Evolutionary conservation across 2,113 vertebrate genomes (phyloP).

Genomic region (Lepus timidus): DNA sequence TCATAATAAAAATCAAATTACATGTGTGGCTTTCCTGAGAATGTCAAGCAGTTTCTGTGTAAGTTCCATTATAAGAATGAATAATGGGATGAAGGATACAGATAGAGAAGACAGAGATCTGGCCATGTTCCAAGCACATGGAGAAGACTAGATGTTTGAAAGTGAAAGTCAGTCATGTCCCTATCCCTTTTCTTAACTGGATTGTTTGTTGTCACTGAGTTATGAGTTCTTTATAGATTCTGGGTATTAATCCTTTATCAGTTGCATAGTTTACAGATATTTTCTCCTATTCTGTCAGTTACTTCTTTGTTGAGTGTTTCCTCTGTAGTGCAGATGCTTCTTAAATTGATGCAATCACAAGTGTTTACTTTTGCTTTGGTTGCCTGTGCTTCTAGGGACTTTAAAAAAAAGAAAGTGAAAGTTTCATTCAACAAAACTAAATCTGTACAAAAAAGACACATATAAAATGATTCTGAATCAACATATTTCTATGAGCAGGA

Average conservation of each 20-base stretch:
- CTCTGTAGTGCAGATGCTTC: too few relatives aligned
- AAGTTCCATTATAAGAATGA: neutral
- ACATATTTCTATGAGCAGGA: neutral
- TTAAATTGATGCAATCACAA: too few relatives aligned
- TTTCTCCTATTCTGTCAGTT: too few relatives aligned
- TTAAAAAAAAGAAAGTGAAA: too few relatives aligned
- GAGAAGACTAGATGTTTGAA: neutral
- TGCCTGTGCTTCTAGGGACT: too few relatives aligned
- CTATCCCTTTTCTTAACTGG: too few relatives aligned
- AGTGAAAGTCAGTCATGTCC: neutral
- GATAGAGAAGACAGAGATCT: neutral
- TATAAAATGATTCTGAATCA: neutral
- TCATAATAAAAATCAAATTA: slow-evolving; percentile 12
- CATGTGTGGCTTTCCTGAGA: neutral
- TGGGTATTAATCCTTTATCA: too few relatives aligned
- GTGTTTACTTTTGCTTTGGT: too few relatives aligned
- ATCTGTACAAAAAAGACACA: neutral
- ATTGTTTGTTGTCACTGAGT: too few relatives aligned
- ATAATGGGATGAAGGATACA: neutral
- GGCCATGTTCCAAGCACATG: neutral
- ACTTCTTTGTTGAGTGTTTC: too few relatives aligned
- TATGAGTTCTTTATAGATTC: too few relatives aligned
- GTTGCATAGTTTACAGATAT: too few relatives aligned
- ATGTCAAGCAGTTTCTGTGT: neutral
- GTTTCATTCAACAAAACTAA: neutral